A percentile compares a stretch with the other conserved stretches of the same genome.
Evolutionary conservation across 2,113 vertebrate genomes (phyloP).

Genomic region (Leuciscus idus): DNA sequence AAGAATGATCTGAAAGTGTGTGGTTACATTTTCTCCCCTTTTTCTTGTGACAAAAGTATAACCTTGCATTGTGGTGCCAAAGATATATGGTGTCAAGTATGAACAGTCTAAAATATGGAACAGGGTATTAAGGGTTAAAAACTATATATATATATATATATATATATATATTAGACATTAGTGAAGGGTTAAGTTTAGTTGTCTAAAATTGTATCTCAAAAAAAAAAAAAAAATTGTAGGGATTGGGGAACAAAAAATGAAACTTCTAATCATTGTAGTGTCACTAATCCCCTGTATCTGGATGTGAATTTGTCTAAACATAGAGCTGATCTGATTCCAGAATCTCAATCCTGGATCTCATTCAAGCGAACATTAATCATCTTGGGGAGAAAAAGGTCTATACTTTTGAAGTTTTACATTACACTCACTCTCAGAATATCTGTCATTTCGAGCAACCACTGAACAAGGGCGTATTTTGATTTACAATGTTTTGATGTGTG

Average conservation of each 20-base stretch:
- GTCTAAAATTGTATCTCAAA: neutral
- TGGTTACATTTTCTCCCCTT: neutral
- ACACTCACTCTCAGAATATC: neutral
- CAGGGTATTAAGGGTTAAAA: neutral
- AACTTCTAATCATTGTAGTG: too few species aligned
- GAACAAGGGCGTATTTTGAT: neutral
- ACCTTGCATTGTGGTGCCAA: neutral
- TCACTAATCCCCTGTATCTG: neutral
- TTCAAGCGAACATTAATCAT: neutral
- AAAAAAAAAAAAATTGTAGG: neutral
- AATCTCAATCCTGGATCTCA: neutral
- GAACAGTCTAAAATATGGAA: neutral
- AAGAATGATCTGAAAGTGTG: neutral
- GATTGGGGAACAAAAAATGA: neutral
- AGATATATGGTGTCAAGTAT: neutral
- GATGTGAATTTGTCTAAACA: neutral
- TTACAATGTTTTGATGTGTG: neutral
- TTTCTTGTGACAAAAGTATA: neutral
- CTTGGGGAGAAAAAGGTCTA: neutral
- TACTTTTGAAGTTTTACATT: conserved; percentile 26
- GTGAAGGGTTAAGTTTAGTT: neutral
- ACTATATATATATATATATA: neutral
- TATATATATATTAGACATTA: neutral
- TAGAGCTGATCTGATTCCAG: conserved; percentile 14
- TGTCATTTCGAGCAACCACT: neutral